A percentile compares a stretch with the other conserved stretches of the same genome.
Conservation (phyloP, 2,888 invertebrate genomes). For the Teleogryllus oceanicus region DNA sequence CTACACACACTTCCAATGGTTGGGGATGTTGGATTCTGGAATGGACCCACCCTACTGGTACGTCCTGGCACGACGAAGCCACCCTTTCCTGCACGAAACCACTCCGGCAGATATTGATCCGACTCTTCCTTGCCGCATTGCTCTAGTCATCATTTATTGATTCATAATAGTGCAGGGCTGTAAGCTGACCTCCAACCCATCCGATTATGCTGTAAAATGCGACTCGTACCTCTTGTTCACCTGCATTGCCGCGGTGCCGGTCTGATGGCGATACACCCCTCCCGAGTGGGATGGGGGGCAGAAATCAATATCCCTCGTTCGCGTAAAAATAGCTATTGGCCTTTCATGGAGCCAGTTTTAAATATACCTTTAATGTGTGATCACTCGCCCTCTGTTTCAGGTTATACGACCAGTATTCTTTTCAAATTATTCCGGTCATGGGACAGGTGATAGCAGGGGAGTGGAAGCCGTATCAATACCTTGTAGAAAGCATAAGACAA, state of each 20-base stretch:
- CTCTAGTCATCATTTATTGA: conserved; percentile 18
- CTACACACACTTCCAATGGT: no score
- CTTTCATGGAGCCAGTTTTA: background rate
- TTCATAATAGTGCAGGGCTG: background rate
- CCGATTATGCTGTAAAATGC: background rate
- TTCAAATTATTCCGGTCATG: conserved; percentile 94
- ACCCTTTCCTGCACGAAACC: background rate
- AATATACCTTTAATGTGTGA: background rate
- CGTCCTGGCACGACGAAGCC: background rate
- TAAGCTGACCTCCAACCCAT: background rate
- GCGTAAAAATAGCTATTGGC: conserved; percentile 1
- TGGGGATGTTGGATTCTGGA: background rate
- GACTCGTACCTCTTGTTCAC: background rate
- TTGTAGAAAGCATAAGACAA: conserved; percentile 95
- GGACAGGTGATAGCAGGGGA: conserved; percentile 90
- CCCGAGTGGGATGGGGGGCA: background rate
- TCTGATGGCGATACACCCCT: no score
- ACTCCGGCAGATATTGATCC: background rate
- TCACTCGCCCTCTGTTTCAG: conserved; percentile 50
- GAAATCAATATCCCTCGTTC: conserved; percentile 1
- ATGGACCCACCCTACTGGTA: conserved; percentile 8
- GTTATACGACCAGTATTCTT: conserved; percentile 93
- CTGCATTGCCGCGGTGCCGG: background rate
- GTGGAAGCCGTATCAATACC: conserved; percentile 95
- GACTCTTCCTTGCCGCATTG: conserved; percentile 18